These are phyloP conservation scores for Oxystoma pomonae DNA, from an alignment of 2,888 invertebrate species.

Conservation along the genomic window DNA sequence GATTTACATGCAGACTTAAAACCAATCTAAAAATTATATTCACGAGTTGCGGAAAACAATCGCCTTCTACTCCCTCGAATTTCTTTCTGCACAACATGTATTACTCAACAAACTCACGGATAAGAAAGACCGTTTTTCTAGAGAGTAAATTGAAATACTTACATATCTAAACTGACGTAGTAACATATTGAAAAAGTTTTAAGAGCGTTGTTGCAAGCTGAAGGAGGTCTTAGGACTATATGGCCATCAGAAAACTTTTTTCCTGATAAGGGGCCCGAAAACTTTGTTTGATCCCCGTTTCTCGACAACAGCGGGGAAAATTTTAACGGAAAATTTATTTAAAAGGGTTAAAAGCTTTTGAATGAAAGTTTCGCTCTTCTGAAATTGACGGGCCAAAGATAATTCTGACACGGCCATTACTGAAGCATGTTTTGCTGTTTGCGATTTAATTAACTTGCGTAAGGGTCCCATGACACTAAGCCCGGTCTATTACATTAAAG, in stretches of 20 bases:
- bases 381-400: neutral
- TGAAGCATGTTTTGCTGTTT: too few relatives aligned
- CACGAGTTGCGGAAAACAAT: too few relatives aligned
- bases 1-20: too few relatives aligned
- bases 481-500: too few relatives aligned
- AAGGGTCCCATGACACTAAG: too few relatives aligned
- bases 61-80: too few relatives aligned
- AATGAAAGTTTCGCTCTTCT: neutral
- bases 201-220: slow-evolving; percentile 6
- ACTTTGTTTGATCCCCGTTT: neutral
- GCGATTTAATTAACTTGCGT: too few relatives aligned
- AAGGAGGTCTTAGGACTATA: neutral
- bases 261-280: neutral
- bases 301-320: neutral
- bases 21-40: too few relatives aligned
- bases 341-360: neutral
- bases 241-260: neutral
- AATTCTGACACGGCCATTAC: too few relatives aligned
- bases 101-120: neutral
- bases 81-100: too few relatives aligned
- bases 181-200: slow-evolving; percentile 25
- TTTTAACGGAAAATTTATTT: neutral
- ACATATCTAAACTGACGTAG: slow-evolving; percentile 22
- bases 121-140: neutral
- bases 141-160: slow-evolving; percentile 26